phyloP scores from a whole-genome alignment of 2,113 vertebrate genomes.

The Tapirus terrestris region DNA sequence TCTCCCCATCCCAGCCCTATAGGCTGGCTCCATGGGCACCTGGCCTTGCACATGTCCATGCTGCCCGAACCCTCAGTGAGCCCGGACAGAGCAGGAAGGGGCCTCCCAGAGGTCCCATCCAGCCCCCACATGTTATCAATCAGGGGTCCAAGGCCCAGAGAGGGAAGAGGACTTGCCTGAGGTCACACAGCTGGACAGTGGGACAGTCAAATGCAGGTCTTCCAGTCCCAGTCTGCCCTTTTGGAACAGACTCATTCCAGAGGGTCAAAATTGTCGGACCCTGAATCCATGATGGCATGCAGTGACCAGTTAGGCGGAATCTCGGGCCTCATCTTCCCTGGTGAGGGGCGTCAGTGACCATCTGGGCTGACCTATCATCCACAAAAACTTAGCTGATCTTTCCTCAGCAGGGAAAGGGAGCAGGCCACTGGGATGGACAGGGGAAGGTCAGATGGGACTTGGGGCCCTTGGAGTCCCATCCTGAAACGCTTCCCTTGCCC shows the following conservation, averaged over 20 bases:
- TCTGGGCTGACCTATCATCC: background rate
- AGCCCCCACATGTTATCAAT: too few species aligned
- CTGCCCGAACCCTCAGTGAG: background rate
- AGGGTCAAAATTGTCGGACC: background rate
- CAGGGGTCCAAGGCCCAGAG: background rate
- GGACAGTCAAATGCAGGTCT: background rate
- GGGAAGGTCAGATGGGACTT: background rate
- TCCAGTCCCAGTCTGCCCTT: background rate
- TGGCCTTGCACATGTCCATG: rapidly evolving
- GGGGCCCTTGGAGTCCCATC: background rate
- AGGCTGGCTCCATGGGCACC: rapidly evolving
- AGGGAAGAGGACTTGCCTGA: background rate
- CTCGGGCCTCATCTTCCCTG: background rate
- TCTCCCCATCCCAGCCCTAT: background rate
- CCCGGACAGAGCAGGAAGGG: background rate
- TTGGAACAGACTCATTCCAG: background rate
- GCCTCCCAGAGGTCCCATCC: background rate
- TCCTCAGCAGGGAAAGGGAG: background rate
- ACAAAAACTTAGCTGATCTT: background rate
- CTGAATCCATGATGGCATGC: background rate
- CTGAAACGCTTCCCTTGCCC: background rate
- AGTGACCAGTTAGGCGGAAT: background rate
- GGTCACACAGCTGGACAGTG: background rate
- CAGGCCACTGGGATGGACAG: background rate
- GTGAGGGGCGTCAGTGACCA: background rate